Conservation (phyloP, 1,140 invertebrate species). For the Drosophila auraria region DNA sequence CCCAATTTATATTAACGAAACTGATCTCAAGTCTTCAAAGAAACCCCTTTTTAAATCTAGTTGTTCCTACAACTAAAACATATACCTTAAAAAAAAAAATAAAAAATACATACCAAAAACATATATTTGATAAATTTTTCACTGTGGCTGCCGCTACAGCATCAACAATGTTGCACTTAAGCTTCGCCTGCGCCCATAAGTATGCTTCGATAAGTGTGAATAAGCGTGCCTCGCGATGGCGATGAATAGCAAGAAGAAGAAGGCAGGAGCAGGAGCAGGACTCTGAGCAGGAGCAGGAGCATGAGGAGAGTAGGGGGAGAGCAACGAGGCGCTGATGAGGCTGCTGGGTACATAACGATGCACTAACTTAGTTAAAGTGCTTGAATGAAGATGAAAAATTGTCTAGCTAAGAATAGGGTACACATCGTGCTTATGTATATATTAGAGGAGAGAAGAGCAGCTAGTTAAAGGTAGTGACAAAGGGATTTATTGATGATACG, state of each 20-base stretch:
- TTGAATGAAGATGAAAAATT: constrained; percentile 30
- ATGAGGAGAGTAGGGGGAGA: too few species aligned
- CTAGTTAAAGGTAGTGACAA: not conserved
- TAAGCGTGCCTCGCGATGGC: constrained; percentile 36
- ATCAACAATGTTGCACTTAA: constrained; percentile 54
- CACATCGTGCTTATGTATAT: not conserved
- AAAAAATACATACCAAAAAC: not conserved
- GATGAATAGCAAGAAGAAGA: constrained; percentile 15
- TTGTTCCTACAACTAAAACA: too few species aligned
- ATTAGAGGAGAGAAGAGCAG: constrained; percentile 4
- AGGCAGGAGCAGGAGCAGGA: constrained; percentile 2
- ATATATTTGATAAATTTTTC: not conserved
- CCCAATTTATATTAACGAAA: too few species aligned
- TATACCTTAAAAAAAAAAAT: not conserved
- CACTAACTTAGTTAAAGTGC: constrained; percentile 67
- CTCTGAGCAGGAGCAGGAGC: not conserved
- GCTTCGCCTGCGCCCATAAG: constrained; percentile 58
- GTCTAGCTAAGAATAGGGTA: constrained; percentile 23
- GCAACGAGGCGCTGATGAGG: not conserved
- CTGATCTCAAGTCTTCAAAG: too few species aligned
- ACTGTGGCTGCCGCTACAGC: constrained; percentile 2
- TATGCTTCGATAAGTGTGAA: constrained; percentile 74
- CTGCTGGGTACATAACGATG: constrained; percentile 45
- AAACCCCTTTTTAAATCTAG: too few species aligned
- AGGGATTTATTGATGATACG: not conserved